phyloP scores from a whole-genome alignment of 2,113 vertebrate species.

The Apistogramma diplotaenia region DNA sequence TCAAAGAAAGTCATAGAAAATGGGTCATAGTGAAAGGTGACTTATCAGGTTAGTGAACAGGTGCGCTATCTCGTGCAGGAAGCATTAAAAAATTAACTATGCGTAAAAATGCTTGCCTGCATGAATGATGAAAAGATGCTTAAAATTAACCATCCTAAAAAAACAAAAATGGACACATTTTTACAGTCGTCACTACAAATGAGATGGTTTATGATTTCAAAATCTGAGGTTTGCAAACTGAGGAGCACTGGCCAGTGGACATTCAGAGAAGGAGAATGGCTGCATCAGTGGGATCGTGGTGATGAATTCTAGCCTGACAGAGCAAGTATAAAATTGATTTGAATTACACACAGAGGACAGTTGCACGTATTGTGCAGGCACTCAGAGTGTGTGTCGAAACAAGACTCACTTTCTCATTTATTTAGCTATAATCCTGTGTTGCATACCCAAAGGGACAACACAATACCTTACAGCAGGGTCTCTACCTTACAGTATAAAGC shows the following conservation, averaged over 20 bases:
- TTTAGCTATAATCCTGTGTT: not conserved
- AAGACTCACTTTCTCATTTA: not conserved
- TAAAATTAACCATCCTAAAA: not conserved
- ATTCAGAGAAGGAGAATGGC: not conserved
- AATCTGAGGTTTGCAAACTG: not conserved
- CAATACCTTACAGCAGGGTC: not conserved
- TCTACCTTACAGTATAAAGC: not conserved
- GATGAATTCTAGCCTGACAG: not conserved
- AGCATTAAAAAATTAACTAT: constrained; percentile 40
- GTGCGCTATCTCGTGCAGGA: constrained; percentile 15
- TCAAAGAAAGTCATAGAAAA: not conserved
- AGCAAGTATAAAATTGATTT: not conserved
- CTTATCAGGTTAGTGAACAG: constrained; percentile 33
- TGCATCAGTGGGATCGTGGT: not conserved
- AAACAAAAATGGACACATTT: not conserved
- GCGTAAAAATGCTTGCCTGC: constrained; percentile 23
- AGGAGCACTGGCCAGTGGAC: not conserved
- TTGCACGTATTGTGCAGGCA: not conserved
- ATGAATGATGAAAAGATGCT: constrained; percentile 4
- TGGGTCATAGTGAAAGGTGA: not conserved
- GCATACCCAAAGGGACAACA: not conserved
- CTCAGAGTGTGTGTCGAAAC: not conserved
- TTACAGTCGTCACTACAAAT: not conserved
- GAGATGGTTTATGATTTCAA: not conserved
- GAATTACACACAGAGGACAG: not conserved